A percentile compares a stretch with the other conserved stretches of the same genome.
Conservation (phyloP, 2,888 invertebrate species). For the Agriotes lineatus region DNA sequence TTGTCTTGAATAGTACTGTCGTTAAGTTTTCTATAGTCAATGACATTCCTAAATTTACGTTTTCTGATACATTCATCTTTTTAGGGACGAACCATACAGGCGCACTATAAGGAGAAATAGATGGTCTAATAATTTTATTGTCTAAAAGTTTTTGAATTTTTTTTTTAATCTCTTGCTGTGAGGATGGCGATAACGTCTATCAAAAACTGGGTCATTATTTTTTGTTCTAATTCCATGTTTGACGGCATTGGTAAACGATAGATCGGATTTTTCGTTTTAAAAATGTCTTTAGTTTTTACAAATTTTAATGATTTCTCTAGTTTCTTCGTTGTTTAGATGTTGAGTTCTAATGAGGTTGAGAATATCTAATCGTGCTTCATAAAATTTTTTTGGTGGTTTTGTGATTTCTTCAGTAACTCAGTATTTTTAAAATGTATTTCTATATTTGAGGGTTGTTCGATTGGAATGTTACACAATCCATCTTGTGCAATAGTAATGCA, state of each 20-base stretch:
- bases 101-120: conserved; percentile 57
- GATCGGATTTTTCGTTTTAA: conserved; percentile 23
- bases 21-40: conserved; percentile 55
- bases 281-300: conserved; percentile 21
- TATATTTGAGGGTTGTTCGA: too few relatives aligned
- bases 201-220: conserved; percentile 50
- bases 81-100: conserved; percentile 61
- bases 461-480: conserved; percentile 16
- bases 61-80: conserved; percentile 55
- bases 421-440: background rate
- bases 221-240: conserved; percentile 49
- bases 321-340: conserved; percentile 21
- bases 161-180: conserved; percentile 52
- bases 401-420: too few relatives aligned
- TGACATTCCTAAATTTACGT: conserved; percentile 56
- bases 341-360: background rate
- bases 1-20: conserved; percentile 54
- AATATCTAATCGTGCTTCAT: background rate
- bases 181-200: conserved; percentile 52
- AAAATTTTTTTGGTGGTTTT: background rate
- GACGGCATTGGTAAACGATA: conserved; percentile 47
- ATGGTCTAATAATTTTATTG: conserved; percentile 56
- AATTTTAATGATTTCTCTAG: background rate
- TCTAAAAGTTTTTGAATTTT: conserved; percentile 55
- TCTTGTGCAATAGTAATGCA: conserved; percentile 12